Evolutionary conservation across 2,113 vertebrate genomes (phyloP), one percentile per base, ranked within the genome.

Genomic region (Nasalis larvatus): DNA sequence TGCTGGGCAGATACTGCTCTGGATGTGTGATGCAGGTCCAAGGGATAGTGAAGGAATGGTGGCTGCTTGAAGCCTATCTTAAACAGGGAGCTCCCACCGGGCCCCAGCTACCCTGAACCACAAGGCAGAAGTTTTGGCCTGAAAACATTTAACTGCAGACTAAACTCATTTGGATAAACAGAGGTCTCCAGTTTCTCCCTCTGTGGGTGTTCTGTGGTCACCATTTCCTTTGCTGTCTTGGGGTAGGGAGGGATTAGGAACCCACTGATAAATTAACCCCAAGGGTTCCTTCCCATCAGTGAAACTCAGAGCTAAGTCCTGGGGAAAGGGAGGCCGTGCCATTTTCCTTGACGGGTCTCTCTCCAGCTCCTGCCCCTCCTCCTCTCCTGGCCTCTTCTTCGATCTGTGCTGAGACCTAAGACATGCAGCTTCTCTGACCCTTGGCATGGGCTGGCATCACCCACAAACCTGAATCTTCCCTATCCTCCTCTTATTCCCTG

Each of bases 171-270:
- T 21, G 92, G 78, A 42, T 89, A 66, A 91, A 94, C 85, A 91
- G 45, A 96, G 21, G 81, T 52, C 89, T 96, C 89, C 30, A 17
- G 71, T 94, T 63, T 94, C 86, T 83, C 84, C 45, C 89, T 77
- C 49, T 0, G 76, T 92, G 96, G 95, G 93, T 91, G 81, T 89
- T 86, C 84, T 60, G 85, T 20, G 91, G 88, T 69, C 85, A 60
- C 60, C 2, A 0, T 25, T 66, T 73, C 89, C 85, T 71, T 37
- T 66, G 45, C 52, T 68, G 8, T 85, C 49, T 60, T 54, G 9
- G 25, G 14, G 58, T 35, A 25, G 1, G 5, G 74, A 6, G 56
- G 68, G 69, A 66, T 68, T 21, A 69, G 91, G 42, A 32, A 21
- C 76, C 45, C 40, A 69, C 73, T 20, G 40, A 68, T 47, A n/a